These are phyloP conservation scores for Spongia lamella DNA, from an alignment of 37 sponge, comb jelly and placozoan species.

Conservation along the genomic window DNA sequence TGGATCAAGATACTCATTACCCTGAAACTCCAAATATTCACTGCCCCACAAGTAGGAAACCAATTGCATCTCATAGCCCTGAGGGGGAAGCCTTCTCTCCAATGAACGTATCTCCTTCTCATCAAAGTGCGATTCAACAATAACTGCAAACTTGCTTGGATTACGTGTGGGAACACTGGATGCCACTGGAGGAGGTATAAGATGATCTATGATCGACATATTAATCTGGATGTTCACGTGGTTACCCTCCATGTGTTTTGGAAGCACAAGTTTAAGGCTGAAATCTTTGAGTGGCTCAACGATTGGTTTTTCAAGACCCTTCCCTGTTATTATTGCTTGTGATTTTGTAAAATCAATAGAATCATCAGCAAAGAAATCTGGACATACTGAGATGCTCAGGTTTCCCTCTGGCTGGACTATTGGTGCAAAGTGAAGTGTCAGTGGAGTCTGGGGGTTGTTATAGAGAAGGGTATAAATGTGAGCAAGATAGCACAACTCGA, in stretches of 20 bases:
- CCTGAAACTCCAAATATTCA: constrained; percentile 10
- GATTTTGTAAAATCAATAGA: constrained; percentile 12
- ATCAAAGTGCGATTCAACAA: constrained; percentile 19
- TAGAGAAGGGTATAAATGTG: constrained; percentile 20
- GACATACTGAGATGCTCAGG: constrained; percentile 8
- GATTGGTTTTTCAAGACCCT: constrained; percentile 2
- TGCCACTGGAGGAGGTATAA: background rate
- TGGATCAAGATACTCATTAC: constrained; percentile 21
- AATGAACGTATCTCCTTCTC: background rate
- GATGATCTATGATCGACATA: background rate
- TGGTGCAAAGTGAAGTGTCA: constrained; percentile 21
- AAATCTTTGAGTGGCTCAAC: background rate
- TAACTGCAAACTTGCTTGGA: constrained; percentile 6
- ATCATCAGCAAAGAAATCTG: constrained; percentile 18
- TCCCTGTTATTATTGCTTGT: background rate
- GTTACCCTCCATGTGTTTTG: constrained; percentile 2
- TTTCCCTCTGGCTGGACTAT: constrained; percentile 1
- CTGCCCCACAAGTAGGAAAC: constrained; percentile 10
- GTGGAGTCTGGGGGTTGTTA: constrained; percentile 10
- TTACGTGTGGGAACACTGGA: background rate
- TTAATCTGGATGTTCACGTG: constrained; percentile 4
- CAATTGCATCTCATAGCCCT: background rate
- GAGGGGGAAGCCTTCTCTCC: background rate
- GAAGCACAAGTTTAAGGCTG: background rate
- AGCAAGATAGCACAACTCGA: constrained; percentile 26